Evolutionary conservation across 1,140 invertebrate species (phyloP).

Genomic region (Drosophila nigromelanica): DNA sequence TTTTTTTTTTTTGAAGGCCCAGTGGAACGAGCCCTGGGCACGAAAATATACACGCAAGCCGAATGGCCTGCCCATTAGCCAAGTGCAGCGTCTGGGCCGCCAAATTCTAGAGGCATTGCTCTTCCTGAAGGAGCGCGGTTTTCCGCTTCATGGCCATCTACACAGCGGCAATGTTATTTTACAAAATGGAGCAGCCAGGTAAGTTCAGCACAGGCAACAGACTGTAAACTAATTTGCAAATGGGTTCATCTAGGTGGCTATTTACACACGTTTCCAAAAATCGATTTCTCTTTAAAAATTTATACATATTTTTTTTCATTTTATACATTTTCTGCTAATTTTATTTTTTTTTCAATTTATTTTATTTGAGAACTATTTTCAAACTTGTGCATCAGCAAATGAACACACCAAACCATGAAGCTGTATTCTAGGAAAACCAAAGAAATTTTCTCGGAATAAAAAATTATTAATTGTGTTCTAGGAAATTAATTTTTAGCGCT

Average conservation of each 20-base stretch:
- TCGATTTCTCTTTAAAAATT: too few relatives aligned
- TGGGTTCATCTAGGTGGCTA: slow-evolving; percentile 10
- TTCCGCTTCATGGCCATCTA: slow-evolving; percentile 93
- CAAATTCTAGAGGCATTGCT: slow-evolving; percentile 95
- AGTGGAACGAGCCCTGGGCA: slow-evolving; percentile 89
- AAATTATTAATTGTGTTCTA: too few relatives aligned
- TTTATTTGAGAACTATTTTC: too few relatives aligned
- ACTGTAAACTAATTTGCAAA: slow-evolving; percentile 49
- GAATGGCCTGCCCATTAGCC: slow-evolving; percentile 88
- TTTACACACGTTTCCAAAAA: too few relatives aligned
- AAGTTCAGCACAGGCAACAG: slow-evolving; percentile 35
- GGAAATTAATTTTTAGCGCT: too few relatives aligned
- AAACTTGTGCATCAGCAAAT: too few relatives aligned
- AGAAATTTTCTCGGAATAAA: too few relatives aligned
- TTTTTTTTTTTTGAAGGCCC: slow-evolving; percentile 50
- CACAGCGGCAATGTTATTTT: slow-evolving; percentile 96
- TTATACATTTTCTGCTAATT: too few relatives aligned
- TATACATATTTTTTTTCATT: too few relatives aligned
- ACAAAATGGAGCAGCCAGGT: slow-evolving; percentile 93
- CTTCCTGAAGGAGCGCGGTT: slow-evolving; percentile 94
- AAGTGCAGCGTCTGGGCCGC: slow-evolving; percentile 93
- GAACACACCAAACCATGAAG: too few relatives aligned
- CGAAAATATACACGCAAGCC: slow-evolving; percentile 88
- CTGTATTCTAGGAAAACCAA: too few relatives aligned
- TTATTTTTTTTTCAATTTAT: too few relatives aligned